Conservation (phyloP, 37 sponge, comb jelly and placozoan genomes). For the Oscarella lobularis region DNA sequence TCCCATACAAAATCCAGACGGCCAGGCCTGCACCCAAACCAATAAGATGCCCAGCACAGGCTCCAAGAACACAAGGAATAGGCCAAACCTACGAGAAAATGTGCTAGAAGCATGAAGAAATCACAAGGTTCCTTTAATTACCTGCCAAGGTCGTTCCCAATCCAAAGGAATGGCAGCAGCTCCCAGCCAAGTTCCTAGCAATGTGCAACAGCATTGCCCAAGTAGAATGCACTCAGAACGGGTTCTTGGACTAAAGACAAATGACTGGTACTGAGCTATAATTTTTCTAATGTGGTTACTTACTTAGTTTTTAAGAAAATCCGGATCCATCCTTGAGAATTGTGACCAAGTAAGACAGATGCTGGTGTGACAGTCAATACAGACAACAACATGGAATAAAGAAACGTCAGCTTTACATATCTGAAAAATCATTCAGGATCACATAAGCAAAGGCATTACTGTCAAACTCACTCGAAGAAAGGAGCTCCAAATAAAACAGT, state of each 20-base stretch:
- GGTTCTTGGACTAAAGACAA: not conserved
- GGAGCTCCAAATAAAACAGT: constrained; percentile 44
- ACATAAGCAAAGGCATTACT: too few species aligned
- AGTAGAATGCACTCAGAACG: not conserved
- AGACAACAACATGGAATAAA: constrained; percentile 8
- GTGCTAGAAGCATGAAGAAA: not conserved
- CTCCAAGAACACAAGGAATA: constrained; percentile 48
- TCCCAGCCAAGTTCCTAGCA: constrained; percentile 60
- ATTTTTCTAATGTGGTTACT: too few species aligned
- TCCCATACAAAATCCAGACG: too few species aligned
- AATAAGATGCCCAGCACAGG: constrained; percentile 32
- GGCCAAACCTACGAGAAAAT: constrained; percentile 54
- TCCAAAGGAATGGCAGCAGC: constrained; percentile 57
- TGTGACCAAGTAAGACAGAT: not conserved
- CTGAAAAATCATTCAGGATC: constrained; percentile 33
- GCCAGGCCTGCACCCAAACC: too few species aligned
- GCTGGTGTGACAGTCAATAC: not conserved
- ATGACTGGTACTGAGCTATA: too few species aligned
- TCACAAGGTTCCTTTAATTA: too few species aligned
- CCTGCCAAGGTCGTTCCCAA: constrained; percentile 79
- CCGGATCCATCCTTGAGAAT: not conserved
- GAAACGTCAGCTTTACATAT: constrained; percentile 7
- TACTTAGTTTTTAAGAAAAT: constrained; percentile 6
- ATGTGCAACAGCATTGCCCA: not conserved
- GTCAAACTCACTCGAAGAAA: too few species aligned